A percentile compares a stretch with the other conserved stretches of the same genome.
phyloP scores from a whole-genome alignment of 2,888 invertebrate species.

The Habrosyne pyritoides region DNA sequence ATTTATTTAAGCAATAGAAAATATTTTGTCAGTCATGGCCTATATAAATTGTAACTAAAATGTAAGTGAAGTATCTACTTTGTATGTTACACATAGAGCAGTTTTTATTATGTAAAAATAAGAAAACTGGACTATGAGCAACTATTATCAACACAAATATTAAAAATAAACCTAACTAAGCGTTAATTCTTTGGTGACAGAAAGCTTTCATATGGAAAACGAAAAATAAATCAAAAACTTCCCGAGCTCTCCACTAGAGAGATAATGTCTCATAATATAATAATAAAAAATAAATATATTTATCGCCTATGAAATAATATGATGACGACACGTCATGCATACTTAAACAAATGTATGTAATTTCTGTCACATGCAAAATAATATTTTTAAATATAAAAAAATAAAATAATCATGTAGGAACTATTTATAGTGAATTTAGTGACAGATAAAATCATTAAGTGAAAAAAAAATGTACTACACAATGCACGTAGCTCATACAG shows the following conservation, averaged over 20 bases:
- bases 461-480: slow-evolving; percentile 18
- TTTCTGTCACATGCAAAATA: slow-evolving; percentile 74
- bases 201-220: slow-evolving; percentile 57
- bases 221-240: slow-evolving; percentile 64
- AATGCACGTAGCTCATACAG: slow-evolving; percentile 8
- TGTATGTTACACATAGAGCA: background rate
- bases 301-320: slow-evolving; percentile 41
- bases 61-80: slow-evolving; percentile 5
- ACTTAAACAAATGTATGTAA: slow-evolving; percentile 52
- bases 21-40: background rate
- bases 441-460: slow-evolving; percentile 16
- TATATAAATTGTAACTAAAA: background rate
- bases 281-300: slow-evolving; percentile 42
- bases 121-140: slow-evolving; percentile 44
- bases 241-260: slow-evolving; percentile 84
- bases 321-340: slow-evolving; percentile 70
- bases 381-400: slow-evolving; percentile 16
- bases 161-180: slow-evolving; percentile 40
- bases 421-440: slow-evolving; percentile 28
- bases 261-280: slow-evolving; percentile 58
- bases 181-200: slow-evolving; percentile 67
- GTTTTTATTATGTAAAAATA: background rate
- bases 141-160: slow-evolving; percentile 46
- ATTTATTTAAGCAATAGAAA: background rate
- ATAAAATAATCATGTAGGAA: slow-evolving; percentile 14